phyloP scores from a whole-genome alignment of 2,797 vertebrate species.

The Echeneis naucrates region DNA sequence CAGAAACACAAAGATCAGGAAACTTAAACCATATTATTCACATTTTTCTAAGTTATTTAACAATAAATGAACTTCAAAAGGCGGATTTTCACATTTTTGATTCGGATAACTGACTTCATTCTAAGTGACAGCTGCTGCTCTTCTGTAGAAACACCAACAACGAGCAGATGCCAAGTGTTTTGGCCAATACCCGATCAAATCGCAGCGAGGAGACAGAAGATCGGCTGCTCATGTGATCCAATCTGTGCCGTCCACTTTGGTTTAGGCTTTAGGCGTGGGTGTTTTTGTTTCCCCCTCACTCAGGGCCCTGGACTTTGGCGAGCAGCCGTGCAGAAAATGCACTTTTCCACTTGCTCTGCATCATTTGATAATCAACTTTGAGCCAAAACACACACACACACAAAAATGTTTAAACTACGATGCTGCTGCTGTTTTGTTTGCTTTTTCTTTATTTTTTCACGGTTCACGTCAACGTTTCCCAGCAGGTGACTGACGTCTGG shows the following conservation, averaged over 20 bases:
- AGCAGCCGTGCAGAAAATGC: background rate
- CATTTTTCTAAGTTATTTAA: background rate
- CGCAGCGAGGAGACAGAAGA: background rate
- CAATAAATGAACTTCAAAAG: background rate
- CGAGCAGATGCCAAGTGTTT: background rate
- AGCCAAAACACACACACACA: too few relatives aligned
- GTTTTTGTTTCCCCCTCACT: background rate
- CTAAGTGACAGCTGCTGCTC: background rate
- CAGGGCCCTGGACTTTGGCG: background rate
- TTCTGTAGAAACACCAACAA: background rate
- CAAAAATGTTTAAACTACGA: too few relatives aligned
- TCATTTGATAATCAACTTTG: too few relatives aligned
- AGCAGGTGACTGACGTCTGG: too few relatives aligned
- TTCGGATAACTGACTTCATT: background rate
- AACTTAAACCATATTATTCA: background rate
- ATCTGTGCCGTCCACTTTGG: background rate
- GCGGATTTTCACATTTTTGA: background rate
- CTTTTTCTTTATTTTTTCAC: too few relatives aligned
- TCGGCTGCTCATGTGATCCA: background rate
- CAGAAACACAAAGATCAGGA: background rate
- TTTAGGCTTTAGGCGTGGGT: background rate
- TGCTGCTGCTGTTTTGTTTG: too few relatives aligned
- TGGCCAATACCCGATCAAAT: conserved; percentile 1
- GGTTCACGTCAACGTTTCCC: too few relatives aligned
- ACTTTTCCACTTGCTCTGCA: too few relatives aligned